Base-by-base conservation (phyloP, 2,888 invertebrate species). In the Cactoblastis cactorum region DNA sequence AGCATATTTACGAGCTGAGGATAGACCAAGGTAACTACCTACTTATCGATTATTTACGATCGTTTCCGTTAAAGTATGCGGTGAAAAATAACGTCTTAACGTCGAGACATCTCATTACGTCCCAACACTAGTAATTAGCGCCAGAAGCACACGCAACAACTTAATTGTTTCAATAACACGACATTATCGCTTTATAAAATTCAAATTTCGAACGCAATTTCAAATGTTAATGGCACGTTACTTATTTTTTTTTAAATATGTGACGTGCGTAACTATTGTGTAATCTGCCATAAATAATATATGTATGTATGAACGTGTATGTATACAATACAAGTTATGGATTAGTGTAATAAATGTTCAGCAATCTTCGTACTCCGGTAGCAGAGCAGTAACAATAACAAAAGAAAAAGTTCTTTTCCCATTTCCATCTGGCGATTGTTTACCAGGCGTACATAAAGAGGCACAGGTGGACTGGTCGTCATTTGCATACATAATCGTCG, bases 401-500 rank as follows among this genome's bases (percentile, higher is more conserved):
- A 63, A 65, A 57, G 56, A 53, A 62, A 62, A 63, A 61, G 51
- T 53, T 55, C 49, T 55, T 65, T 72, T 67, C 60, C 74, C 69
- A 77, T 82, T 81, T 80, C 77, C 80, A 80, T 76, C 71, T 67
- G 65, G 74, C 75, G 69, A 75, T 76, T 79, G 77, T 80, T 74
- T 80, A 82, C 83, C 74, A 82, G 80, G 77, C 65, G 63, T 62
- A 69, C 79, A 84, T 82, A 78, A 75, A 69, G 60, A 69, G 77
- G 71, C 79, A 80, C 85, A 86, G 86, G 80, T 82, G 80, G 77
- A 74, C 68, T 54, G 58, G 58, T 59, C 62, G 62, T 65, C 73
- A 77, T 78, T 77, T 73, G 69, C 77, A 78, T 88, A 83, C 81
- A 70, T 84, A 83, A 83, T 82, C 76, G 79, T 67, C 67, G 80